phyloP scores from a whole-genome alignment of 1,140 invertebrate species.

The Drosophila kepulauana region DNA sequence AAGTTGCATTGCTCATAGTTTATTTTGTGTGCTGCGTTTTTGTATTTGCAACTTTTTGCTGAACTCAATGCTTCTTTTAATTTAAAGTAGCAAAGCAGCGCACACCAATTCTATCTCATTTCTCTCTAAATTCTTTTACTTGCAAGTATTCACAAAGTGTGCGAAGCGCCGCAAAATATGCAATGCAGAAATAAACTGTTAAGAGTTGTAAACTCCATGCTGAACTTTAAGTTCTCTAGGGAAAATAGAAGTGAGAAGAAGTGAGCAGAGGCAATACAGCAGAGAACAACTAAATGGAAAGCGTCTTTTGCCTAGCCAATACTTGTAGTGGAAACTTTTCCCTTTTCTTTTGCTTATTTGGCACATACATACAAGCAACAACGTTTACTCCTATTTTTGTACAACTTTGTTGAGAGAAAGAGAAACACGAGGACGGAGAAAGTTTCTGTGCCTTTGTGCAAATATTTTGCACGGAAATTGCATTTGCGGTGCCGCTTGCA shows the following conservation, averaged over 20 bases:
- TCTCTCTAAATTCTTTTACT: constrained; percentile 33
- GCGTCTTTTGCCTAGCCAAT: constrained; percentile 16
- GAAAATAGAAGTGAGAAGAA: not conserved
- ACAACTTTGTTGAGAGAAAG: constrained; percentile 4
- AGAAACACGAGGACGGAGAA: constrained; percentile 20
- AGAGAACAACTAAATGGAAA: constrained; percentile 28
- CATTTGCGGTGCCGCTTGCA: constrained; percentile 38
- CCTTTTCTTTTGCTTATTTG: constrained; percentile 29
- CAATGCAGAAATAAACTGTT: constrained; percentile 38
- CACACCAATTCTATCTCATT: constrained; percentile 8
- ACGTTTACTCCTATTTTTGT: constrained; percentile 29
- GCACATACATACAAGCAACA: constrained; percentile 9
- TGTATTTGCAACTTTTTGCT: constrained; percentile 10
- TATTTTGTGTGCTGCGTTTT: constrained; percentile 3
- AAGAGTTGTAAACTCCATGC: constrained; percentile 39
- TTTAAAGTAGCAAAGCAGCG: constrained; percentile 36
- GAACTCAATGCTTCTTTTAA: constrained; percentile 49
- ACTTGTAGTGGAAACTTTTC: constrained; percentile 32
- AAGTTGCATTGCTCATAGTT: constrained; percentile 1
- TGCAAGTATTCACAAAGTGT: constrained; percentile 45
- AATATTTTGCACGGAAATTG: constrained; percentile 51
- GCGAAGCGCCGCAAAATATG: constrained; percentile 55
- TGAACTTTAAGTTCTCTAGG: constrained; percentile 25
- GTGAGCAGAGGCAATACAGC: not conserved
- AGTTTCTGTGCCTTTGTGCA: constrained; percentile 40